A percentile compares a stretch with the other conserved stretches of the same genome.
Conservation (phyloP, 2,113 vertebrate genomes). For the Probosciger aterrimus region DNA sequence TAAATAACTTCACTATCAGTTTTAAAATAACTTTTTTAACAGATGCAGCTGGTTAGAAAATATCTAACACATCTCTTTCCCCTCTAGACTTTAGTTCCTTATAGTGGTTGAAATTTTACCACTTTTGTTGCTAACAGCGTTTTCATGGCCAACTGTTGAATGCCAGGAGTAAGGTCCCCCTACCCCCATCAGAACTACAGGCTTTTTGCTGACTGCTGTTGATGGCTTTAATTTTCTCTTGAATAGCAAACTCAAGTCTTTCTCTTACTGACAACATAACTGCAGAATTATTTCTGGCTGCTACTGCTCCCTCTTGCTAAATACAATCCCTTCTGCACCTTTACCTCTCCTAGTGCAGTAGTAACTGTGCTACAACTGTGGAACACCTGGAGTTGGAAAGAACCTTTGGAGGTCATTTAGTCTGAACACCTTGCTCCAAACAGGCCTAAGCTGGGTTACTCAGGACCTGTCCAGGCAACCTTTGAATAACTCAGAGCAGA, state of each 20-base stretch:
- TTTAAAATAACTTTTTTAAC: neutral
- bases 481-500: neutral
- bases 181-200: neutral
- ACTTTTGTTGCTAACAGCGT: neutral
- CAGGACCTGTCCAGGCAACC: neutral
- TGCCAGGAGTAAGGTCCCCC: accelerated
- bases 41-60: neutral
- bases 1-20: neutral
- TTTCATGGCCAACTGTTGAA: neutral
- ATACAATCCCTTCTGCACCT: neutral
- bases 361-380: neutral
- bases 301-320: neutral
- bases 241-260: neutral
- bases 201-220: neutral
- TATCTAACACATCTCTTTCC: neutral
- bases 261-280: neutral
- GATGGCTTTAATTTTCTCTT: neutral
- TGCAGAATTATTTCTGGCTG: neutral
- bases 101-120: neutral
- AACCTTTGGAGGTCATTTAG: neutral
- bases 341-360: neutral
- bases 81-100: neutral
- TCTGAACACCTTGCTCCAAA: neutral
- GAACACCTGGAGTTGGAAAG: neutral
- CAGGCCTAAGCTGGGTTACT: neutral